These are phyloP conservation scores for Fulmarus glacialis DNA, from an alignment of 2,113 vertebrate genomes.

Conservation along the genomic window DNA sequence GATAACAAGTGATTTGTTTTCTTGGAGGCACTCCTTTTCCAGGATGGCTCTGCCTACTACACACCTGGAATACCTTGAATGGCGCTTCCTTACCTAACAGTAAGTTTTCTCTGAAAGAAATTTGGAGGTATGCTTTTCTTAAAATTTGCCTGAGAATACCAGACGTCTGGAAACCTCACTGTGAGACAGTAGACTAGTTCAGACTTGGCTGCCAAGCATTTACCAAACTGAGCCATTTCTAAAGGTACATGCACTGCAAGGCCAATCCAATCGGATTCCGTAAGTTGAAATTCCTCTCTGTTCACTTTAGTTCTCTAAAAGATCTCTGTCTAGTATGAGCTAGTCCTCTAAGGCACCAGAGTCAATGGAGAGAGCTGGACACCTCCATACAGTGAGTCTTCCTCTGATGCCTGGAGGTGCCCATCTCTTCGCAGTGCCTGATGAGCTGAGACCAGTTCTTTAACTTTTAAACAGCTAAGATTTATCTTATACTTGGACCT, in stretches of 20 bases:
- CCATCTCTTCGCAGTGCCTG: not conserved
- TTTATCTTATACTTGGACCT: not conserved
- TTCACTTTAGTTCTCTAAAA: not conserved
- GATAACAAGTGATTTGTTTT: not conserved
- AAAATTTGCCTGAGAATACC: not conserved
- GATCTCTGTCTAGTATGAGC: not conserved
- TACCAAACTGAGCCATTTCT: not conserved
- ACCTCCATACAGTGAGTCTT: not conserved
- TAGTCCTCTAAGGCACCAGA: not conserved
- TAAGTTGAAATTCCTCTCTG: not conserved
- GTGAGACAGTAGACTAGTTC: not conserved
- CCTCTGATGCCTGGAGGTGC: not conserved
- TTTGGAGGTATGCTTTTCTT: not conserved
- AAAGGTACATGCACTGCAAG: not conserved
- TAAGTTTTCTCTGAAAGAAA: not conserved
- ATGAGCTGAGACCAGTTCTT: not conserved
- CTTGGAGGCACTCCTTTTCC: not conserved
- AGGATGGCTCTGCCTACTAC: not conserved
- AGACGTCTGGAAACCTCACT: not conserved
- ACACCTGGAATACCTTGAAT: not conserved
- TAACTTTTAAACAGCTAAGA: not conserved
- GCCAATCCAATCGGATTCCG: not conserved
- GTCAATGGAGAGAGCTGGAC: not conserved
- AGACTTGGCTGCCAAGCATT: not conserved
- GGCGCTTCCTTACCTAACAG: not conserved